Evolutionary conservation across 2,113 vertebrate species (phyloP).

Genomic region (Puma concolor): DNA sequence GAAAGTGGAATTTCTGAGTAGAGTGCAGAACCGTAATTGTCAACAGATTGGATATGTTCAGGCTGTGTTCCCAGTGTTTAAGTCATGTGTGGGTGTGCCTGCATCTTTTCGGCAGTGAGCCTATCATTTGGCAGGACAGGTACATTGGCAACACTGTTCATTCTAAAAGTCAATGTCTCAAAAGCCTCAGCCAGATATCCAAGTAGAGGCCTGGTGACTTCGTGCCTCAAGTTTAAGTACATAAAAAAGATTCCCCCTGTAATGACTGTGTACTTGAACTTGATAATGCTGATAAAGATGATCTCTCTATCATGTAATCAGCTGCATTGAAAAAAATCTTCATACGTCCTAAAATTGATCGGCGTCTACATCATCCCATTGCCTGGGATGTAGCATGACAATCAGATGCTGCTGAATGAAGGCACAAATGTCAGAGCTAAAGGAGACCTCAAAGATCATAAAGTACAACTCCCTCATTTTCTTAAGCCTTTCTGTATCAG

Average conservation of each 20-base stretch:
- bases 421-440: not conserved
- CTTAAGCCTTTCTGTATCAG: not conserved
- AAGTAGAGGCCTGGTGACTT: not conserved
- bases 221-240: slow-evolving; percentile 48
- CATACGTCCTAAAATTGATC: slow-evolving; percentile 39
- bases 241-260: slow-evolving; percentile 26
- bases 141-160: not conserved
- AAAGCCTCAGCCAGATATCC: slow-evolving; percentile 34
- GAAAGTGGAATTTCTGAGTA: slow-evolving; percentile 18
- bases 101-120: not conserved
- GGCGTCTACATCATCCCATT: not conserved
- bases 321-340: not conserved
- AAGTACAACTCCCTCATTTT: not conserved
- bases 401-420: not conserved
- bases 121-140: not conserved
- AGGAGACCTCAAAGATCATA: not conserved
- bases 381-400: not conserved
- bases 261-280: slow-evolving; percentile 57
- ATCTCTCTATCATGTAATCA: slow-evolving; percentile 15
- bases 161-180: slow-evolving; percentile 22
- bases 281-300: slow-evolving; percentile 58
- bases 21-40: not conserved
- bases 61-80: not conserved
- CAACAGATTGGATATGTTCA: slow-evolving; percentile 41
- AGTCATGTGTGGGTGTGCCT: not conserved